phyloP scores from a whole-genome alignment of 2,888 invertebrate species.

The Adelphocoris suturalis region DNA sequence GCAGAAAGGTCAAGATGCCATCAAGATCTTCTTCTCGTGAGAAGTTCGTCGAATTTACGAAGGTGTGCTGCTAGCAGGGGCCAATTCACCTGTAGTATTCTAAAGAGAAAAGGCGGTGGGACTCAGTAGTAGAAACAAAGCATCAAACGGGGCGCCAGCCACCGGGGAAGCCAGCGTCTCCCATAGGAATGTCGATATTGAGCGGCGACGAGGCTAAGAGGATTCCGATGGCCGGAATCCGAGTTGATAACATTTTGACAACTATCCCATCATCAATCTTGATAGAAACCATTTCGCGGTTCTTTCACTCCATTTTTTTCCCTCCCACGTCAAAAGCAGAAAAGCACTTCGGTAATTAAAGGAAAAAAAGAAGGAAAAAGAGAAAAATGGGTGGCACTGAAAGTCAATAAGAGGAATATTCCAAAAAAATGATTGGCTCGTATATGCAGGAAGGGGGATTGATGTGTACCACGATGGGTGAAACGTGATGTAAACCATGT shows the following conservation, averaged over 20 bases:
- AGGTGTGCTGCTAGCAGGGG: too few species aligned
- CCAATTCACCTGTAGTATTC: too few species aligned
- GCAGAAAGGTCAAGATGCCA: too few species aligned
- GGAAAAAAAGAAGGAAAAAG: neutral
- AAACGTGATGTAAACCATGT: too few species aligned
- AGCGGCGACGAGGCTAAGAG: neutral
- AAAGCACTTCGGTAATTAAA: slow-evolving; percentile 56
- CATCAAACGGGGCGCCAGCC: neutral
- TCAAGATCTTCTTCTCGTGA: too few species aligned
- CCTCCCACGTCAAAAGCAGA: slow-evolving; percentile 44
- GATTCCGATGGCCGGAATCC: slow-evolving; percentile 38
- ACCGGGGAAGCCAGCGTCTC: neutral
- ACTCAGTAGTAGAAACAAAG: too few species aligned
- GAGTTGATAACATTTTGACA: slow-evolving; percentile 54
- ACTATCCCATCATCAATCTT: slow-evolving; percentile 51
- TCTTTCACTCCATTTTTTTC: slow-evolving; percentile 49
- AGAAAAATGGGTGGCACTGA: neutral
- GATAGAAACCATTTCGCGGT: slow-evolving; percentile 49
- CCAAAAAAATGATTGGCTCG: neutral
- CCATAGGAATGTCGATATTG: neutral
- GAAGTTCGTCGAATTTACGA: too few species aligned
- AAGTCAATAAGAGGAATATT: slow-evolving; percentile 4
- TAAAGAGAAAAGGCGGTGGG: too few species aligned
- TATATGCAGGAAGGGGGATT: too few species aligned
- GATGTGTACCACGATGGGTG: too few species aligned